Conservation (phyloP, 1,140 invertebrate genomes). For the Caenorhabditis latens region DNA sequence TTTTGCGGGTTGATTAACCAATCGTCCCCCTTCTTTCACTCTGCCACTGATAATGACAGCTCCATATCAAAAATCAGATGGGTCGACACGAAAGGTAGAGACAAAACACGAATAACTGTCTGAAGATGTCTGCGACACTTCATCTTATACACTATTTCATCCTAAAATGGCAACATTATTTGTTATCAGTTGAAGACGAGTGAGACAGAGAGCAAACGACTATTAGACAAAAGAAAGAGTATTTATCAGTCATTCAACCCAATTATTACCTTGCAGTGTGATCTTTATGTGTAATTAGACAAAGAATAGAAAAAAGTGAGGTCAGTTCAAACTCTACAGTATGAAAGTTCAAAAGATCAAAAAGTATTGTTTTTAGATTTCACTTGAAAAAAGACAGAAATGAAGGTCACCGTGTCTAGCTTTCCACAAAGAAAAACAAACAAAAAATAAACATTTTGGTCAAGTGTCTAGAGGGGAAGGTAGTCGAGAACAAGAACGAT, state of each 20-base stretch:
- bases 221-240: neutral
- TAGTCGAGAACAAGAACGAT: too few species aligned
- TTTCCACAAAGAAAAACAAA: too few species aligned
- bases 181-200: slow-evolving; percentile 28
- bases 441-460: too few species aligned
- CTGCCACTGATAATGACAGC: neutral
- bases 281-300: neutral
- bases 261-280: neutral
- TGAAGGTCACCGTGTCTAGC: too few species aligned
- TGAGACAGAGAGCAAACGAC: neutral
- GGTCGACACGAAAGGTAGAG: too few species aligned
- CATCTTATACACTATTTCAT: neutral
- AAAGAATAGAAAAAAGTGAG: too few species aligned
- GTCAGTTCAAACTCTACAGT: too few species aligned
- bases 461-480: too few species aligned
- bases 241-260: neutral
- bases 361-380: too few species aligned
- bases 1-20: neutral
- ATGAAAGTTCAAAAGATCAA: too few species aligned
- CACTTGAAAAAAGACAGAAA: too few species aligned
- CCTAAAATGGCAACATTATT: slow-evolving; percentile 44
- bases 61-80: slow-evolving; percentile 38
- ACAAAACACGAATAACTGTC: slow-evolving; percentile 42
- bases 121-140: neutral
- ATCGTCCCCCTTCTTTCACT: neutral